A percentile compares a stretch with the other conserved stretches of the same genome.
phyloP scores from a whole-genome alignment of 2,113 vertebrate species.

The Dissostichus mawsoni region DNA sequence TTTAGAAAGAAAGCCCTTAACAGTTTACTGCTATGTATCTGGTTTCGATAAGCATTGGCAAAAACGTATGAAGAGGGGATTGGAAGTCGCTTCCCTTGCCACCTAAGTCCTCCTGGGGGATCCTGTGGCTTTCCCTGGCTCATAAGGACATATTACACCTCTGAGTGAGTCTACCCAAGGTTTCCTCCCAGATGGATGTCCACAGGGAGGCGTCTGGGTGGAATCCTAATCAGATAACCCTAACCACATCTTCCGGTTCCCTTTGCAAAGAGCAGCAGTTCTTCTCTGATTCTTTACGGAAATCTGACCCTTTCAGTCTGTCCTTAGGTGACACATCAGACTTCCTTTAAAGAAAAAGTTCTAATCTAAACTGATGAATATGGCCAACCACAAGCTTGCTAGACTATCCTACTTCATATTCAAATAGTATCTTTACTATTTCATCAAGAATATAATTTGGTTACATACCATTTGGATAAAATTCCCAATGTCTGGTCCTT shows the following conservation, averaged over 20 bases:
- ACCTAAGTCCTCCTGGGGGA: constrained; percentile 11
- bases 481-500: background rate
- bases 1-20: background rate
- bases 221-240: constrained; percentile 12
- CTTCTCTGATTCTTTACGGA: background rate
- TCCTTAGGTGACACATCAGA: background rate
- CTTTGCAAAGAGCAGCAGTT: constrained; percentile 1
- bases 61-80: background rate
- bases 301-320: background rate
- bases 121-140: constrained; percentile 7
- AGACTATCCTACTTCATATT: background rate
- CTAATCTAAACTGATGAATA: background rate
- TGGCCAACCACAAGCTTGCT: background rate
- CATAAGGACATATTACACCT: constrained; percentile 15
- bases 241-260: constrained; percentile 4
- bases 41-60: background rate
- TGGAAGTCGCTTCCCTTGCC: background rate
- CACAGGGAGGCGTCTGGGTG: background rate
- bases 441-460: background rate
- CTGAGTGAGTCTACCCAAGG: background rate
- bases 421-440: too few species aligned
- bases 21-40: constrained; percentile 5
- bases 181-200: constrained; percentile 20
- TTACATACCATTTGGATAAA: too few species aligned
- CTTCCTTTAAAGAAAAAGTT: constrained; percentile 8